Conservation (phyloP, 2,113 vertebrate species). For the Bagarius yarrelli region DNA sequence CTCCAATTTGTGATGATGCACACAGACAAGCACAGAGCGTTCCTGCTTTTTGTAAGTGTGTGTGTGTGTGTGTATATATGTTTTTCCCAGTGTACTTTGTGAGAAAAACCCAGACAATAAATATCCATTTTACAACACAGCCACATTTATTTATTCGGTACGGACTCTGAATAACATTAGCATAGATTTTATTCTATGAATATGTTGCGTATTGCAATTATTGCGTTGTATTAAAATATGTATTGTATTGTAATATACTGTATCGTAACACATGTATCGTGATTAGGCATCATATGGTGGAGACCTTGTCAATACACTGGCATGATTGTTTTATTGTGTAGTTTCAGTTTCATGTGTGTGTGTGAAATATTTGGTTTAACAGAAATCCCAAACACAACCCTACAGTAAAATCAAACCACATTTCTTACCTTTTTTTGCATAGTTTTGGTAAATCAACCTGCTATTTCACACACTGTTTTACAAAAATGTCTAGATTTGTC, state of each 20-base stretch:
- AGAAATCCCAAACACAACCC: not conserved
- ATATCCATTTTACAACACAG: not conserved
- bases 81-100: too few relatives aligned
- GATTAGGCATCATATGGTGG: too few relatives aligned
- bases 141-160: not conserved
- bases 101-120: too few relatives aligned
- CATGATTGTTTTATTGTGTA: too few relatives aligned
- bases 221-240: too few relatives aligned
- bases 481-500: too few relatives aligned
- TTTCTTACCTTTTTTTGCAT: too few relatives aligned
- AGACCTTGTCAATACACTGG: too few relatives aligned
- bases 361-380: not conserved
- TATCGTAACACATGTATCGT: too few relatives aligned
- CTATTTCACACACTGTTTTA: not conserved
- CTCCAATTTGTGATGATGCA: conserved; percentile 60
- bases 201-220: too few relatives aligned
- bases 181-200: too few relatives aligned
- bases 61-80: not conserved
- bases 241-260: too few relatives aligned
- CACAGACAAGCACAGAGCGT: conserved; percentile 59
- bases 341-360: not conserved
- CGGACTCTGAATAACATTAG: not conserved
- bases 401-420: not conserved
- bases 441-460: not conserved
- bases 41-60: conserved; percentile 30